Evolutionary conservation across 2,797 vertebrate genomes (phyloP).

Genomic region (Helostoma temminkii): DNA sequence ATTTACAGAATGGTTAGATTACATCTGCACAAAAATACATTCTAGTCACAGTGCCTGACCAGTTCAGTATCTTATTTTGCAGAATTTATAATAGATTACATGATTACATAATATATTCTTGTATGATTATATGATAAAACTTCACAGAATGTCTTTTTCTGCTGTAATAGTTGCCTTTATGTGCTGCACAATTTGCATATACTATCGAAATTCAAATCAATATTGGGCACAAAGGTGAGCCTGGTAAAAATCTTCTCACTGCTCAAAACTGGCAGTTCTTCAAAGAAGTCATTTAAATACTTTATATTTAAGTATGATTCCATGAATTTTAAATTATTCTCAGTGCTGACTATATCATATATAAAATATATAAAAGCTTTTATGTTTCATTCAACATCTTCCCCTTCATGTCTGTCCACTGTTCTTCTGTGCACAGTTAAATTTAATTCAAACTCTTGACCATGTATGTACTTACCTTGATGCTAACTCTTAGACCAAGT

Average conservation of each 20-base stretch:
- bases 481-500: not conserved
- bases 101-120: not conserved
- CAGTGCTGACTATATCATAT: constrained; percentile 2
- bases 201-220: constrained; percentile 6
- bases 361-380: not conserved
- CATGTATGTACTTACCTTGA: not conserved
- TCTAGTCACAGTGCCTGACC: constrained; percentile 1
- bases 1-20: not conserved
- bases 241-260: not conserved
- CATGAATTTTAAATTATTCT: constrained; percentile 15
- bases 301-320: constrained; percentile 9
- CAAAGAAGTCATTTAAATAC: constrained; percentile 14
- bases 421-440: not conserved
- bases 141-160: not conserved
- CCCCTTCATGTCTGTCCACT: not conserved
- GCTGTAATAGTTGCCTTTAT: constrained; percentile 4
- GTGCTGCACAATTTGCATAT: not conserved
- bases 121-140: not conserved
- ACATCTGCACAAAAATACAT: not conserved
- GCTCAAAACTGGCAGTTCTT: not conserved
- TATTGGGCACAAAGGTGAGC: constrained; percentile 8
- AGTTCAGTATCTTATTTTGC: not conserved
- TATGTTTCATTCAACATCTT: not conserved
- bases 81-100: not conserved
- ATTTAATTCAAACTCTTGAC: not conserved